Percentiles rank a stretch among this genome's conserved stretches.
These are phyloP conservation scores for Tauraco hartlaubi DNA, from an alignment of 2,797 vertebrate genomes.

Conservation along the genomic window DNA sequence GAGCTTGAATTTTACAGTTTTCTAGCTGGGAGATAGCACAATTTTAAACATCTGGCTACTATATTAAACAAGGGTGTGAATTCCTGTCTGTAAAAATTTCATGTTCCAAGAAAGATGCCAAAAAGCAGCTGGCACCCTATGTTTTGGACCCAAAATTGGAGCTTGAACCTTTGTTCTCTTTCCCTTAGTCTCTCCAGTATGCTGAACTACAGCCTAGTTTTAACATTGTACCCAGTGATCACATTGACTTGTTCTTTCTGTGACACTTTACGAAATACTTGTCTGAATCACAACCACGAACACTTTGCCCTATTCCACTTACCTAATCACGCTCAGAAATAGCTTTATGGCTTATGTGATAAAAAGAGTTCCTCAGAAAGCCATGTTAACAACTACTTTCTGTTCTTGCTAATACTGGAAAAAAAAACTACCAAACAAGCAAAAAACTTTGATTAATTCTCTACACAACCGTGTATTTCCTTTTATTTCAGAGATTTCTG, in stretches of 20 bases:
- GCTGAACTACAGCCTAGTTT: slow-evolving; percentile 39
- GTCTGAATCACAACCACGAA: background rate
- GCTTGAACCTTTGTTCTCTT: background rate
- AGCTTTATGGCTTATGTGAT: background rate
- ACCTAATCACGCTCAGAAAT: background rate
- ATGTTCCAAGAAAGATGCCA: background rate
- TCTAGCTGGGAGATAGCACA: background rate
- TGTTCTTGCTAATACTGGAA: background rate
- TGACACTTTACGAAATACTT: background rate
- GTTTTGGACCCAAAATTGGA: background rate
- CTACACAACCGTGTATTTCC: background rate
- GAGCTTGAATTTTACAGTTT: background rate
- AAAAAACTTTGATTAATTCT: background rate
- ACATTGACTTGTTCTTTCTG: background rate
- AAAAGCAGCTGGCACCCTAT: background rate
- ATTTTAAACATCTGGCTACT: background rate
- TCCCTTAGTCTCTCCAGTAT: background rate
- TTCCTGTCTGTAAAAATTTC: background rate
- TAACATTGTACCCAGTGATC: background rate
- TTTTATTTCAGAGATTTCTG: background rate
- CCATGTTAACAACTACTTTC: background rate
- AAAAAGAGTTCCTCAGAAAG: background rate
- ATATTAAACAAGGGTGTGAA: background rate
- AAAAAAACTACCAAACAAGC: background rate
- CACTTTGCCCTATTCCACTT: slow-evolving; percentile 29